Evolutionary conservation across 2,888 invertebrate genomes (phyloP).

Genomic region (Cerastoderma edule): DNA sequence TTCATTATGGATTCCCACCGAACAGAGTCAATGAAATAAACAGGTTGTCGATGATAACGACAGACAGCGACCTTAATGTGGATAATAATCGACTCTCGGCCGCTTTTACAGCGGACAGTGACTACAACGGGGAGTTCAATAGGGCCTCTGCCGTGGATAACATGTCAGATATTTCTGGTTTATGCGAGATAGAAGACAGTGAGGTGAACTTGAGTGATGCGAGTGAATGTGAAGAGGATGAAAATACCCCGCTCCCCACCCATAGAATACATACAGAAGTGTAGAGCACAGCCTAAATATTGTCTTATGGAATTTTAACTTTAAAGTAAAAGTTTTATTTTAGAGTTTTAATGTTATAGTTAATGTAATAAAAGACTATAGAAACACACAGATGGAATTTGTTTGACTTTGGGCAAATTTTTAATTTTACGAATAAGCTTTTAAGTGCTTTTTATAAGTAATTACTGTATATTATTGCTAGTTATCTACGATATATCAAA

Average conservation of each 20-base stretch:
- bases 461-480: too few relatives aligned
- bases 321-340: too few relatives aligned
- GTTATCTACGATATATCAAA: too few relatives aligned
- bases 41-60: conserved; percentile 56
- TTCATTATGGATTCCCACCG: conserved; percentile 81
- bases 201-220: conserved; percentile 82
- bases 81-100: conserved; percentile 56
- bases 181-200: conserved; percentile 94
- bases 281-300: too few relatives aligned
- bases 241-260: conserved; percentile 67
- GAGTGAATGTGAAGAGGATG: conserved; percentile 76
- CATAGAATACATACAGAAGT: conserved; percentile 57
- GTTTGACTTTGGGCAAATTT: too few relatives aligned
- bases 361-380: too few relatives aligned
- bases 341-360: too few relatives aligned
- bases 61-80: conserved; percentile 51
- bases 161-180: conserved; percentile 93
- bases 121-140: conserved; percentile 85
- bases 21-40: conserved; percentile 48
- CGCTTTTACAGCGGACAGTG: conserved; percentile 68
- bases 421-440: too few relatives aligned
- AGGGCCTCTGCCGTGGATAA: conserved; percentile 86
- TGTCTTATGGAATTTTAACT: too few relatives aligned
- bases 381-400: too few relatives aligned
- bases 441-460: too few relatives aligned